Evolutionary conservation across 1,140 invertebrate species (phyloP), one percentile per base, ranked within the genome.

Genomic region (Habropoda laboriosa): DNA sequence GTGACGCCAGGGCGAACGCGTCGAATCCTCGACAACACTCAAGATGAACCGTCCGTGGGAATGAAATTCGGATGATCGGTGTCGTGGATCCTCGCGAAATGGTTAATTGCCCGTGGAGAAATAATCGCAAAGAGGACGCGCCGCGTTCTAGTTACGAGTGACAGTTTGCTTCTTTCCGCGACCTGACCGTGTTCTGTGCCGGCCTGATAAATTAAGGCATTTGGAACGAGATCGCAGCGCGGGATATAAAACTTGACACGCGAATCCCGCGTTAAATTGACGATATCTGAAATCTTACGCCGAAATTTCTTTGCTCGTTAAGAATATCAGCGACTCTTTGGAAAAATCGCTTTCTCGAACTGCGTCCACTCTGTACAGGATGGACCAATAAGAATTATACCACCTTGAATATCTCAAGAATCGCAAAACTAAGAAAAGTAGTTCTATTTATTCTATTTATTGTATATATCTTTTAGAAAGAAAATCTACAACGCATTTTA

Each of bases 1-100:
- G 79, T 86, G 87, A 88, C 87, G 88, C 87, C 88, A 83, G 77
- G 80, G 57, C 80, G 72, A 55, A 67, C 67, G n/a, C n/a, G 67
- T 81, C 79, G 84, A 86, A 83, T 86, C 51, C 64, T 73, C 76
- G 76, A 53, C 45, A 71, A 74, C 61, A 63, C 60, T 27, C 51
- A 38, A n/a, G 32, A 32, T 18, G 55, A 30, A 21, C 45, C 47
- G 58, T 38, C 24, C 67, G 24, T 13, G 55, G 18, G 73, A 53
- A 60, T 55, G 60, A 73, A 79, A 79, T 55, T 61, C 57, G 61
- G 64, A 80, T 49, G 63, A 21, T 45, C 40, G 42, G 55, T 30
- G 18, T 55, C 35, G 24, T 45, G 27, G 42, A 60, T 35, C 35
- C 42, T 30, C n/a, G 47, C 35, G 60, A 42, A 40, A 42, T 40